Conservation (phyloP, 2,888 invertebrate species). For the Chymomyza procnemis region DNA sequence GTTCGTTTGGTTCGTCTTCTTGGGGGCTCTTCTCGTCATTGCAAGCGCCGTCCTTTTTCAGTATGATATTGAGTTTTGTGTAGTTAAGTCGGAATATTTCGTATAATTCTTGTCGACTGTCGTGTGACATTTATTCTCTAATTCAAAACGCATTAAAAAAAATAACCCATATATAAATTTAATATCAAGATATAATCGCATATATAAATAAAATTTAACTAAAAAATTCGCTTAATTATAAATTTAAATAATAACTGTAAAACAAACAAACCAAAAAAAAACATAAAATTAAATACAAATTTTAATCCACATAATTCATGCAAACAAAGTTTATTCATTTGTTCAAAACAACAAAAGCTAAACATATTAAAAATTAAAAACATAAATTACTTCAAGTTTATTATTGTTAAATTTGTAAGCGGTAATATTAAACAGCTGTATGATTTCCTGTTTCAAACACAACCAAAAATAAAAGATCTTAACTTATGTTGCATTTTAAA, state of each 20-base stretch:
- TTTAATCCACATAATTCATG: background rate
- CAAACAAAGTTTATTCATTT: background rate
- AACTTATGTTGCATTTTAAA: slow-evolving; percentile 16
- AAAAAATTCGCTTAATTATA: slow-evolving; percentile 47
- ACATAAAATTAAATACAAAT: background rate
- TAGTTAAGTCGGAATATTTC: slow-evolving; percentile 79
- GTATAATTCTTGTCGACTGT: slow-evolving; percentile 75
- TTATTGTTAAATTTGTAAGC: slow-evolving; percentile 68
- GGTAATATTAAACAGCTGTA: slow-evolving; percentile 25
- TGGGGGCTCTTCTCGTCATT: slow-evolving; percentile 64
- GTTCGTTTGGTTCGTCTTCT: slow-evolving; percentile 38
- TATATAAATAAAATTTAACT: slow-evolving; percentile 31
- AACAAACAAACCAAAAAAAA: slow-evolving; percentile 12
- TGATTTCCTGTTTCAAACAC: slow-evolving; percentile 10
- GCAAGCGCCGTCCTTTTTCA: slow-evolving; percentile 78
- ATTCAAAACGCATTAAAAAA: slow-evolving; percentile 50
- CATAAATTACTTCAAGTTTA: slow-evolving; percentile 46
- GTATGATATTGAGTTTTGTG: slow-evolving; percentile 79
- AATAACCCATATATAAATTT: slow-evolving; percentile 31
- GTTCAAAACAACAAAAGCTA: background rate
- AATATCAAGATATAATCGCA: slow-evolving; percentile 32
- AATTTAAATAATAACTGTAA: slow-evolving; percentile 27
- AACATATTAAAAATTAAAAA: background rate
- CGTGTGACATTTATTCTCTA: slow-evolving; percentile 69
- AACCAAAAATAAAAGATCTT: slow-evolving; percentile 14